These are phyloP conservation scores for Cladorhizidae sp. DNA, from an alignment of 37 sponge, comb jelly and placozoan genomes.

Conservation along the genomic window DNA sequence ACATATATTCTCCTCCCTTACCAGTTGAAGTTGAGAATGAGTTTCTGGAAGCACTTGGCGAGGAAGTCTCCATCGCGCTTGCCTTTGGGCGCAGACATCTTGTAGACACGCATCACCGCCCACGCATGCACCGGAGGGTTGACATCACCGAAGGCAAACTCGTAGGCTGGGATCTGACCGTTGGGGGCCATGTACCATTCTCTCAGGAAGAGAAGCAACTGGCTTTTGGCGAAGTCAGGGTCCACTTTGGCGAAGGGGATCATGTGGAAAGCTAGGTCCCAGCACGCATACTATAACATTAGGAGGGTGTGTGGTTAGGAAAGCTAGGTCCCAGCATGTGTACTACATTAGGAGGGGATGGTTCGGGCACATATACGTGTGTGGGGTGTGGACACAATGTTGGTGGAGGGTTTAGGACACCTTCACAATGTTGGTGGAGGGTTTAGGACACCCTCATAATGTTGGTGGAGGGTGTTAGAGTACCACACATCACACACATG, in stretches of 20 bases:
- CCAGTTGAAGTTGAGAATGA: conserved; percentile 98
- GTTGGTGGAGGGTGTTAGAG: too few species aligned
- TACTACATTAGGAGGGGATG: background rate
- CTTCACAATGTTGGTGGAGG: too few species aligned
- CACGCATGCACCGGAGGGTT: conserved; percentile 98
- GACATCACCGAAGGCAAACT: conserved; percentile 93
- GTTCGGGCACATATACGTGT: too few species aligned
- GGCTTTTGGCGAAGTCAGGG: conserved; percentile 92
- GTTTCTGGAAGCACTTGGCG: conserved; percentile 87
- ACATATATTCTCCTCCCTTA: conserved; percentile 10
- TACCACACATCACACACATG: too few species aligned
- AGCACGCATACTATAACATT: conserved; percentile 85
- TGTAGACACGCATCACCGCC: conserved; percentile 92
- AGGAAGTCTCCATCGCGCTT: conserved; percentile 80
- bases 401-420: too few species aligned
- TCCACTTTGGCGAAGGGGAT: conserved; percentile 94
- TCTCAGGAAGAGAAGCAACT: conserved; percentile 89
- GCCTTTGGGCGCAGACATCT: conserved; percentile 87
- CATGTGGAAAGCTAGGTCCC: conserved; percentile 99
- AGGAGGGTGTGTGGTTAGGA: background rate
- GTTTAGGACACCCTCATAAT: too few species aligned
- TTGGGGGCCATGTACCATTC: conserved; percentile 99
- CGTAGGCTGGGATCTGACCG: conserved; percentile 97
- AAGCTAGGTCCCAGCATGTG: too few species aligned
- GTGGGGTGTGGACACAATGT: too few species aligned